phyloP scores from a whole-genome alignment of 2,888 invertebrate species.

The Cylloceria caligata region DNA sequence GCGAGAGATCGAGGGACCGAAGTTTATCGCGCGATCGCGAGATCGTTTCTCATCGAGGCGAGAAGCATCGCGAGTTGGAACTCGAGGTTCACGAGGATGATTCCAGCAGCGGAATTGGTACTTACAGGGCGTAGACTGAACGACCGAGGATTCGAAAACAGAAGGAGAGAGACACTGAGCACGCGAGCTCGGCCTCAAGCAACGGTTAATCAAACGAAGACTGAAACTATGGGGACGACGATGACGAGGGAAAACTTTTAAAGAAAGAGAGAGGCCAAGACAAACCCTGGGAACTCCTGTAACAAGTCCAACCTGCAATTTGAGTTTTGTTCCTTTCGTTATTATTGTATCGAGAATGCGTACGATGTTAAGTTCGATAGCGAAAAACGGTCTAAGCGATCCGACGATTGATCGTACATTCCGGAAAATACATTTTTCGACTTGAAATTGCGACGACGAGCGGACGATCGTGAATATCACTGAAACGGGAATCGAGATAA shows the following conservation, averaged over 20 bases:
- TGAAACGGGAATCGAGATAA: conserved; percentile 54
- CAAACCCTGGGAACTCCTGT: not conserved
- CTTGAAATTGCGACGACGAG: not conserved
- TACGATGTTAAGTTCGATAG: conserved; percentile 65
- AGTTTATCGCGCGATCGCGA: conserved; percentile 65
- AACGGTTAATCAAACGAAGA: conserved; percentile 52
- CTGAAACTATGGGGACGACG: conserved; percentile 17
- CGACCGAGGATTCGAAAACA: not conserved
- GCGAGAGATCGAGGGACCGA: conserved; percentile 66
- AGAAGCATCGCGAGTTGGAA: conserved; percentile 63
- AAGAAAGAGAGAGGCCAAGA: not conserved
- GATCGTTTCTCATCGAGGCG: conserved; percentile 52
- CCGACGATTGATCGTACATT: not conserved
- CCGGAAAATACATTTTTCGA: not conserved
- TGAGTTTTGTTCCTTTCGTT: conserved; percentile 23
- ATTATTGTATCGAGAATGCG: conserved; percentile 4
- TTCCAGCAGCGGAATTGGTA: conserved; percentile 61
- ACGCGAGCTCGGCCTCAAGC: conserved; percentile 12
- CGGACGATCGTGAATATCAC: conserved; percentile 57
- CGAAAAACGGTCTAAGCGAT: conserved; percentile 48
- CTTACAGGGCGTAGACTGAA: conserved; percentile 69
- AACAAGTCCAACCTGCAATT: conserved; percentile 11
- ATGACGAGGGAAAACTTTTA: not conserved
- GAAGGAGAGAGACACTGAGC: not conserved
- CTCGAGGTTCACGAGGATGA: conserved; percentile 67